Percentiles rank a stretch among this genome's conserved stretches.
These are phyloP conservation scores for honey bee (Apis mellifera) DNA, from an alignment of 1,140 invertebrate species.

Conservation along the genomic window Amel_HAv3.1 CM009932.2:11405501-11406000, in stretches of 20 bases:
- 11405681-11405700: conserved; percentile 38
- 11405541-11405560: conserved; percentile 75
- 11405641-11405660: background rate
- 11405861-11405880: conserved; percentile 93
- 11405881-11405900: conserved; percentile 95
- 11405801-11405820: background rate
- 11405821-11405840: background rate
- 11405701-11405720: conserved; percentile 3
- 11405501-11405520: conserved; percentile 72
- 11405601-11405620: conserved; percentile 71
- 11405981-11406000: conserved; percentile 92
- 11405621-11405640: conserved; percentile 10
- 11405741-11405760: conserved; percentile 6
- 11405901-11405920: conserved; percentile 95
- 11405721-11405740: conserved; percentile 4
- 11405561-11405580: conserved; percentile 74
- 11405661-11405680: conserved; percentile 20
- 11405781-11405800: background rate
- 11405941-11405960: conserved; percentile 96
- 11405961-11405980: conserved; percentile 97
- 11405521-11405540: conserved; percentile 78
- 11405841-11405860: background rate
- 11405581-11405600: conserved; percentile 78
- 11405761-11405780: background rate
- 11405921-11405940: conserved; percentile 95